Evolutionary conservation across 1,140 invertebrate genomes (phyloP).

Genomic region (Drosophila elegans): DNA sequence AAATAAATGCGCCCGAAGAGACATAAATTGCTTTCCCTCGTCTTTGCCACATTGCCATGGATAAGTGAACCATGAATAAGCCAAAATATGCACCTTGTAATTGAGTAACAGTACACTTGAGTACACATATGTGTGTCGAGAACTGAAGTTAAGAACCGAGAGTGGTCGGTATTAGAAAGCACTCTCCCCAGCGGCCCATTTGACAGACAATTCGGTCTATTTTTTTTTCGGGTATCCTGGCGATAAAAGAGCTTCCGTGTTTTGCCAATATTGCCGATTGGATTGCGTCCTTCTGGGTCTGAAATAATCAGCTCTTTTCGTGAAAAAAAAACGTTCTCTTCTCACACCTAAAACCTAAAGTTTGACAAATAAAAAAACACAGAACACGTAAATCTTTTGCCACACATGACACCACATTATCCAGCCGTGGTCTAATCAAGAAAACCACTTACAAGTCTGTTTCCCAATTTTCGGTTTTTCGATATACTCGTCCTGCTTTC

Average conservation of each 20-base stretch:
- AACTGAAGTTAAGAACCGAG: conserved; percentile 12
- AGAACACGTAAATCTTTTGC: conserved; percentile 57
- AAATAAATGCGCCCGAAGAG: conserved; percentile 6
- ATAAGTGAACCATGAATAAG: conserved; percentile 13
- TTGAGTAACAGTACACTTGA: background rate
- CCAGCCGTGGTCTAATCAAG: conserved; percentile 66
- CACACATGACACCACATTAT: conserved; percentile 33
- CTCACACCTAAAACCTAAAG: conserved; percentile 4
- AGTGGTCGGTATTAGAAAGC: conserved; percentile 3
- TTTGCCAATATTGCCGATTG: conserved; percentile 13
- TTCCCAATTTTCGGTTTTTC: conserved; percentile 14
- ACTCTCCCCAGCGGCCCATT: conserved; percentile 11
- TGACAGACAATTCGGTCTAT: conserved; percentile 7
- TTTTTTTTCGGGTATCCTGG: background rate
- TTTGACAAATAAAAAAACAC: conserved; percentile 13
- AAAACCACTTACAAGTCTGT: conserved; percentile 74
- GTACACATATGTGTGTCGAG: background rate
- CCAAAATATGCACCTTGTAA: conserved; percentile 5
- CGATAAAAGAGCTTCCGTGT: conserved; percentile 4
- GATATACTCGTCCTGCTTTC: background rate
- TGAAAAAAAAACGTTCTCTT: conserved; percentile 1
- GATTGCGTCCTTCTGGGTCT: conserved; percentile 5
- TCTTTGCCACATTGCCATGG: conserved; percentile 2
- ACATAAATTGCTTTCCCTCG: conserved; percentile 5
- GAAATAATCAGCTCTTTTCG: background rate